phyloP scores from a whole-genome alignment of 1,140 invertebrate genomes.

The Anastrepha obliqua region DNA sequence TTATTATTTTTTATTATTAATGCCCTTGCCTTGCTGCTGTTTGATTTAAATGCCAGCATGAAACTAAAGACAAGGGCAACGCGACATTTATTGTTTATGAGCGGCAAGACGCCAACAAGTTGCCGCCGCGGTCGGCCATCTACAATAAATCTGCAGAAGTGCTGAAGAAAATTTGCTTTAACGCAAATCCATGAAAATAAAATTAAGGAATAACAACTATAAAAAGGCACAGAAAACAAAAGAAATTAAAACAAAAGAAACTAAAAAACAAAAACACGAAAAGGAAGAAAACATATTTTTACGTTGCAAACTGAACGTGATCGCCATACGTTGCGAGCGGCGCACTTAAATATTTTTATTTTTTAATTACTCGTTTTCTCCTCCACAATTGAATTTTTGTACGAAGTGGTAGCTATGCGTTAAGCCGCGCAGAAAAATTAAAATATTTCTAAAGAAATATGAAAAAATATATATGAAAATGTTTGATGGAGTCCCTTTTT shows the following conservation, averaged over 20 bases:
- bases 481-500: not conserved
- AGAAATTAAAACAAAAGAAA: not conserved
- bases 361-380: too few relatives aligned
- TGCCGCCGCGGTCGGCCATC: conserved; percentile 10
- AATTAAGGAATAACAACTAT: not conserved
- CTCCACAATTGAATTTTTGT: too few relatives aligned
- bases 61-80: conserved; percentile 68
- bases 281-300: conserved; percentile 53
- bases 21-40: conserved; percentile 48
- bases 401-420: too few relatives aligned
- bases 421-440: too few relatives aligned
- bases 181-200: not conserved
- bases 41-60: conserved; percentile 66
- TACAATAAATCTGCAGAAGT: conserved; percentile 2
- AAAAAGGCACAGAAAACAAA: too few relatives aligned
- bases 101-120: conserved; percentile 53
- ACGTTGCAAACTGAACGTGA: conserved; percentile 54
- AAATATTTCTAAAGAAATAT: not conserved
- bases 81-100: conserved; percentile 56
- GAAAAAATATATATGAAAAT: not conserved
- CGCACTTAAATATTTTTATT: too few relatives aligned
- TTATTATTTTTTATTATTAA: not conserved
- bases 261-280: not conserved
- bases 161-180: not conserved
- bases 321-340: conserved; percentile 23